Evolutionary conservation across 2,797 vertebrate genomes (phyloP), one percentile per base, ranked within the genome.

Genomic region (Ispidina lecontei): DNA sequence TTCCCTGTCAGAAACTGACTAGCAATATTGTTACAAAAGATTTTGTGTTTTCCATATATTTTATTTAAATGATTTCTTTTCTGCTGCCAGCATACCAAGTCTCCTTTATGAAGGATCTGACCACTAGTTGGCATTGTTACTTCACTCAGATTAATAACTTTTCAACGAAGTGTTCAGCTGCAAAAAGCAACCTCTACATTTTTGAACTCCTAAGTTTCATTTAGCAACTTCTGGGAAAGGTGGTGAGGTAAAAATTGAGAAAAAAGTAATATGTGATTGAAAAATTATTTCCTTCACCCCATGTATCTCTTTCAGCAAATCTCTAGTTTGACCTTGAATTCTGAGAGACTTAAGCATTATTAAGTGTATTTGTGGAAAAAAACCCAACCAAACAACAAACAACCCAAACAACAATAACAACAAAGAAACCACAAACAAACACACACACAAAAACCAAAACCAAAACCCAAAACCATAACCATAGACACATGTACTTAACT

Each of bases 121-220:
- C 92, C 91, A 41, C 96, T 96, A 95, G 94, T 91, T 95, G 95
- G 91, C 95, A 76, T 78, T 79, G 60, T 91, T 90, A 60, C 83
- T 84, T 94, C 91, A 91, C 64, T 75, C 64, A 89, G 67, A 59
- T 35, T 71, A 73, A 14, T 12, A 44, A 14, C 13, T 52, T 82
- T 75, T 41, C 14, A 65, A 82, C 0, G 10, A 67, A 11, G 5
- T 5, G 16, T n/a, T 71, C 43, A 18, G 6, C 74, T 70, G 3
- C 67, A 76, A 72, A 74, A 51, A 1, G 4, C 0, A 0, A 39
- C 9, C 10, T 74, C 55, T 56, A 19, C 5, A 3, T 70, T 73
- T 88, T 58, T 73, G 37, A 82, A 56, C 41, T 54, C 12, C 12
- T 9, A 70, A 28, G 14, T 70, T 71, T 90, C 29, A 16, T 74